Evolutionary conservation across 2,113 vertebrate genomes (phyloP), one percentile per base, ranked within the genome.

Genomic region (Cricetomys ansorgei): DNA sequence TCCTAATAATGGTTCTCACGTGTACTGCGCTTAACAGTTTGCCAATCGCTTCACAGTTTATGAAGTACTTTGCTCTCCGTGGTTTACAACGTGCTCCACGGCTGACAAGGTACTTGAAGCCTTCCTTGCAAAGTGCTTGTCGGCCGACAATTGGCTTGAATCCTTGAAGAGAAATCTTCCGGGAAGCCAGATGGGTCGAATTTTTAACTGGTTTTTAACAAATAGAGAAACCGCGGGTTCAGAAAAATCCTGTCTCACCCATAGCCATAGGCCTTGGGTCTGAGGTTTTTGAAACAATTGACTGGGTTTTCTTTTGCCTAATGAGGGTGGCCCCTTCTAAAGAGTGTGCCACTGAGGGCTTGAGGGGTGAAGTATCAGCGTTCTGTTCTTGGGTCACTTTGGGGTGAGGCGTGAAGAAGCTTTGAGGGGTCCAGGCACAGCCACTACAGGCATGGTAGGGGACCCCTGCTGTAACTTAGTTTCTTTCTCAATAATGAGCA

Each of bases 41-140:
- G 64, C 94, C 55, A 75, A 1, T 17, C 93, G 65, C 96, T 93
- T 96, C 92, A 72, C 97, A 95, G 97, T 97, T 96, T 95, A 81
- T 67, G 92, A 94, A 98, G 97, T 94, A 94, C 92, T 97, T 97
- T 79, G 65, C 89, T 89, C 59, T 85, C 77, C 57, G 91, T 91
- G 95, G 85, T 95, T 96, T 92, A 89, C 94, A 65, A 7, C 50
- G 89, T 67, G 92, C 94, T 23, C 94, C 88, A 57, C 67, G 37
- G 94, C 72, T 85, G 97, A 97, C 97, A 94, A 77, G 88, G 79
- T 86, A 69, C 96, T 96, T 81, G 45, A 43, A 75, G 88, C 91
- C 87, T 81, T 76, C 95, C 91, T 88, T 77, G 23, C 95, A 45
- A 57, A 97, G 88, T 86, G 92, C 94, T 91, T 94, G 87, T 92